A percentile compares a stretch with the other conserved stretches of the same genome.
Conservation (phyloP, 2,888 invertebrate species). For the Ischnus inquisitorius region DNA sequence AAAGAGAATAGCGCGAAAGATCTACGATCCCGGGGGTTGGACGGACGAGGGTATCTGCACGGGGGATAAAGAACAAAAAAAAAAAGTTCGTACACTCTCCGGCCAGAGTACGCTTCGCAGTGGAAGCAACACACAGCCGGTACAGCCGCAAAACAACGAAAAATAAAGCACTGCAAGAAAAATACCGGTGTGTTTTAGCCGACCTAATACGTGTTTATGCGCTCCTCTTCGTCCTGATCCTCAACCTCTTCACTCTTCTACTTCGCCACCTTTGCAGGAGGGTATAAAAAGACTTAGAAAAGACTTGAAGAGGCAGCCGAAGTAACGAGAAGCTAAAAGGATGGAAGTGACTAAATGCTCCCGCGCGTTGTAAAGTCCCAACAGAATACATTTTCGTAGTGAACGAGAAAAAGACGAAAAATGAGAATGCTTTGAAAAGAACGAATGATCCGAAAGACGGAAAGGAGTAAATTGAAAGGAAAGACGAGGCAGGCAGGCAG, state of each 20-base stretch:
- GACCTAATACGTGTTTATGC: conserved; percentile 65
- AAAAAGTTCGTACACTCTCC: conserved; percentile 34
- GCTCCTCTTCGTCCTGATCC: conserved; percentile 61
- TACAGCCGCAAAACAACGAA: not conserved
- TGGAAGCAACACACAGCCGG: not conserved
- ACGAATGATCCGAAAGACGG: conserved; percentile 16
- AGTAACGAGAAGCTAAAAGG: conserved; percentile 38
- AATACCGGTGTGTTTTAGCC: conserved; percentile 19
- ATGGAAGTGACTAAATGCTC: conserved; percentile 37
- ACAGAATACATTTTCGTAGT: conserved; percentile 2
- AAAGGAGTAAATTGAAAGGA: conserved; percentile 38
- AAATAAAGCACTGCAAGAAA: conserved; percentile 30
- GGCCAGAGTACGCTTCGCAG: conserved; percentile 1
- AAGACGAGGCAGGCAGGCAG: conserved; percentile 7
- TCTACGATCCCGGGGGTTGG: conserved; percentile 29
- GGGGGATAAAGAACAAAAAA: not conserved
- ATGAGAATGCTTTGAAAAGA: conserved; percentile 34
- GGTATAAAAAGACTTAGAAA: conserved; percentile 46
- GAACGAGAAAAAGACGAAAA: not conserved
- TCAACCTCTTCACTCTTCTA: conserved; percentile 18
- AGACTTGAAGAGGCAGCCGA: not conserved
- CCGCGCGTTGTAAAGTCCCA: not conserved
- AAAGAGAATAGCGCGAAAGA: conserved; percentile 58
- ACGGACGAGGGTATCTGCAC: conserved; percentile 6
- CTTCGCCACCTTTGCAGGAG: not conserved